Evolutionary conservation across 2,797 vertebrate species (phyloP).

Genomic region (Peromyscus aztecus): DNA sequence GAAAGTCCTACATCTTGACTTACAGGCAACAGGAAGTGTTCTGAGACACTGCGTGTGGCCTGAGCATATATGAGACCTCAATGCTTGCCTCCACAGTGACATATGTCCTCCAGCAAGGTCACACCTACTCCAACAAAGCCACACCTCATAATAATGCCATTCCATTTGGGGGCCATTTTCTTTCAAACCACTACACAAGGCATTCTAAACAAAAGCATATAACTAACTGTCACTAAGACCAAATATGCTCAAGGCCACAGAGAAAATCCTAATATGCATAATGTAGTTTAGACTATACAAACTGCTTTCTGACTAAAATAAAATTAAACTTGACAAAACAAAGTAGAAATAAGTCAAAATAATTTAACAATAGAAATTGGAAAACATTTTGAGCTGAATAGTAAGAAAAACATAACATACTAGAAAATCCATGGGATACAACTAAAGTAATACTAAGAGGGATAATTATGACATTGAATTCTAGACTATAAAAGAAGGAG

Average conservation of each 20-base stretch:
- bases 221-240: neutral
- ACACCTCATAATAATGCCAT: neutral
- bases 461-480: neutral
- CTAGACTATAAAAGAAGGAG: neutral
- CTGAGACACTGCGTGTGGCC: neutral
- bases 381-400: neutral
- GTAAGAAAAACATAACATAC: neutral
- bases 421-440: neutral
- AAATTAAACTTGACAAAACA: slow-evolving; percentile 8
- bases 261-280: neutral
- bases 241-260: neutral
- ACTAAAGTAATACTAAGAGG: neutral
- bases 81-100: neutral
- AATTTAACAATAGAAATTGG: neutral
- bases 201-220: neutral
- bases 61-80: neutral
- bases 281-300: neutral
- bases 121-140: neutral
- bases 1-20: neutral
- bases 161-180: neutral
- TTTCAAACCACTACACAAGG: neutral
- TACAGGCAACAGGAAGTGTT: neutral
- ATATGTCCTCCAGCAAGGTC: neutral
- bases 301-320: neutral
- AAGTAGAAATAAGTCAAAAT: slow-evolving; percentile 2